Evolutionary conservation across 53 echinoderm and acorn worm species (phyloP).

Genomic region (Pentamera pediparva): DNA sequence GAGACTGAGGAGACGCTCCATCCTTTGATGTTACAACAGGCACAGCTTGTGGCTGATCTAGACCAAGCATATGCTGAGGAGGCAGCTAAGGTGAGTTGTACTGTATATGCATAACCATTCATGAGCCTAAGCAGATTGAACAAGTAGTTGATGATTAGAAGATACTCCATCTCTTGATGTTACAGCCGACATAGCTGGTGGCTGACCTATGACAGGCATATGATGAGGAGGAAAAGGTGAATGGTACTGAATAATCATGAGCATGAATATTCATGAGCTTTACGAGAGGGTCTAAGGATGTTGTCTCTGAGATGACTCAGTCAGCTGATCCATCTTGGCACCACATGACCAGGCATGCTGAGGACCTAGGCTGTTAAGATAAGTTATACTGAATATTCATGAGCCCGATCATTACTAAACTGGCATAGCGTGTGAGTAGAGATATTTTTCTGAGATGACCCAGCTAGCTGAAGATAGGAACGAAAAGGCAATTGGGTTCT

Average conservation of each 20-base stretch:
- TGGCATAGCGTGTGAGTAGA: no score
- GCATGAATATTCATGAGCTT: no score
- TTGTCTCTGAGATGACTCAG: slow-evolving; percentile 67
- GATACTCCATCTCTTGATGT: slow-evolving; percentile 51
- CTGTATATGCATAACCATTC: no score
- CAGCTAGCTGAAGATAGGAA: slow-evolving; percentile 52
- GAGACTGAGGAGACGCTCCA: slow-evolving; percentile 60
- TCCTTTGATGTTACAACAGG: slow-evolving; percentile 68
- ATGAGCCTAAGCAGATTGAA: no score
- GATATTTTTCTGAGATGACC: no score
- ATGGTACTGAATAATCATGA: no score
- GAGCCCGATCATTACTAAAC: no score
- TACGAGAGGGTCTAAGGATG: no score
- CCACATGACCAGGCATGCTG: no score
- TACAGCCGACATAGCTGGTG: slow-evolving; percentile 68
- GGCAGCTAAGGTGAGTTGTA: slow-evolving; percentile 57
- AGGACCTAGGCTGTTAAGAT: no score
- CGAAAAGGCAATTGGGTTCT: slow-evolving; percentile 57
- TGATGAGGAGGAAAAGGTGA: slow-evolving; percentile 81
- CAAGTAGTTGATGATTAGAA: slow-evolving; percentile 61
- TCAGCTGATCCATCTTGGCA: no score
- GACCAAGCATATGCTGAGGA: slow-evolving; percentile 83
- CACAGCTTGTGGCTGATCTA: slow-evolving; percentile 72
- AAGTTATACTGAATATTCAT: no score
- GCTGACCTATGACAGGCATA: slow-evolving; percentile 72